phyloP scores from a whole-genome alignment of 2,888 invertebrate species.

The Aromia moschata region DNA sequence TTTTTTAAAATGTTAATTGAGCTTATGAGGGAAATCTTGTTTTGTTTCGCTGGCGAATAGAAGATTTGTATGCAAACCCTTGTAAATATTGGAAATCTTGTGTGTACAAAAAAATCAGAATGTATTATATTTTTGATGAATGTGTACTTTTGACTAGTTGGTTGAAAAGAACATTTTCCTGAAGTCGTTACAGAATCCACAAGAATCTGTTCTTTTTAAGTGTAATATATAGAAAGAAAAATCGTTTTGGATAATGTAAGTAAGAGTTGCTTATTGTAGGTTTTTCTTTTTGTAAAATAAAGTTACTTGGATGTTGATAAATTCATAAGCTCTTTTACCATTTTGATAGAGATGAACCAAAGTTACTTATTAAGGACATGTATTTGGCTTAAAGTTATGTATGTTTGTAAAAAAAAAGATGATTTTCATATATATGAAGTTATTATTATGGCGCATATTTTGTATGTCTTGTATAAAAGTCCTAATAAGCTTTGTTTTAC shows the following conservation, averaged over 20 bases:
- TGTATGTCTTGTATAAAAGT: conserved; percentile 38
- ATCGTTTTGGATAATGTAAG: conserved; percentile 10
- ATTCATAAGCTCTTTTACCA: conserved; percentile 34
- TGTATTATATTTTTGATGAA: conserved; percentile 24
- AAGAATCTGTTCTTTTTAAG: conserved; percentile 1
- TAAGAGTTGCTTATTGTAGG: conserved; percentile 15
- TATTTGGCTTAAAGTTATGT: conserved; percentile 37
- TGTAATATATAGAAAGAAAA: conserved; percentile 2
- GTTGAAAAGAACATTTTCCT: conserved; percentile 4
- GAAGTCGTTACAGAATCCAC: neutral
- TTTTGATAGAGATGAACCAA: conserved; percentile 36
- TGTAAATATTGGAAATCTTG: conserved; percentile 11
- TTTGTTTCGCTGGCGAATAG: conserved; percentile 1
- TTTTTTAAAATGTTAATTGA: conserved; percentile 25
- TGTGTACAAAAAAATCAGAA: conserved; percentile 8
- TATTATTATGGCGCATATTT: conserved; percentile 33
- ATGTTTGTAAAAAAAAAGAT: conserved; percentile 28
- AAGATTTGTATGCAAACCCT: conserved; percentile 1
- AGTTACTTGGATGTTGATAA: conserved; percentile 19
- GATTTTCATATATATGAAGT: conserved; percentile 30
- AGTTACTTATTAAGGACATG: conserved; percentile 39
- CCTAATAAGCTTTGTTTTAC: conserved; percentile 34
- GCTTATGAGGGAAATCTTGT: conserved; percentile 25
- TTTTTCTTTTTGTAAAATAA: conserved; percentile 15
- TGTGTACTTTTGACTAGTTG: conserved; percentile 2